Evolutionary conservation across 1,140 invertebrate species (phyloP).

Genomic region (Leptopilina boulardi): DNA sequence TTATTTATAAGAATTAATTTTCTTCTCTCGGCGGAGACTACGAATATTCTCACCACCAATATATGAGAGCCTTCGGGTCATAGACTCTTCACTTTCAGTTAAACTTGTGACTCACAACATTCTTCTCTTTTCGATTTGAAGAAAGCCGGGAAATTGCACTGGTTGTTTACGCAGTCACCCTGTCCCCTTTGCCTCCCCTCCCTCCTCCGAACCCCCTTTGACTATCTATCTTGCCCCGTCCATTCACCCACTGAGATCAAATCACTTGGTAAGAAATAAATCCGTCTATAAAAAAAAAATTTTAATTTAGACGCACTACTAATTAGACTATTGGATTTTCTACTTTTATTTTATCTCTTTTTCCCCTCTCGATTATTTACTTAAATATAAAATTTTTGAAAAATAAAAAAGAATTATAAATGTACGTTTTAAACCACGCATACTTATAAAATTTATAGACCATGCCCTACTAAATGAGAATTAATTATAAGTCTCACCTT

Average conservation of each 20-base stretch:
- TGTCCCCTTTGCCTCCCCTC: background rate
- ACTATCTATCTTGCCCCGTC: background rate
- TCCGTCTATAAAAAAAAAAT: no score
- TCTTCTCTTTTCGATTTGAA: background rate
- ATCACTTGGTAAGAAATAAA: no score
- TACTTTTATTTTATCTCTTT: no score
- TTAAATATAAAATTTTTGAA: no score
- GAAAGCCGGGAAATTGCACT: constrained; percentile 45
- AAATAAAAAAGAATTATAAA: no score
- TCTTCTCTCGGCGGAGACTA: background rate
- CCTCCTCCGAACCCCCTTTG: background rate
- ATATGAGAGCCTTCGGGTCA: constrained; percentile 20
- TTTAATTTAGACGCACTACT: background rate
- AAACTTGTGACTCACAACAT: constrained; percentile 40
- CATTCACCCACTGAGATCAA: background rate
- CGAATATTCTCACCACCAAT: constrained; percentile 22
- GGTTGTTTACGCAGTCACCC: constrained; percentile 42
- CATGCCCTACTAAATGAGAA: no score
- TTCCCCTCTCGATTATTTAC: no score
- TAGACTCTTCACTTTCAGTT: constrained; percentile 35
- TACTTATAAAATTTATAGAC: no score
- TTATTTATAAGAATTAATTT: background rate
- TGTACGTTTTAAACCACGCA: no score
- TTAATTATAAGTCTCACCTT: no score
- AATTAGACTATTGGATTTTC: no score